These are phyloP conservation scores for Malachius bipustulatus DNA, from an alignment of 2,888 invertebrate species.

Conservation along the genomic window DNA sequence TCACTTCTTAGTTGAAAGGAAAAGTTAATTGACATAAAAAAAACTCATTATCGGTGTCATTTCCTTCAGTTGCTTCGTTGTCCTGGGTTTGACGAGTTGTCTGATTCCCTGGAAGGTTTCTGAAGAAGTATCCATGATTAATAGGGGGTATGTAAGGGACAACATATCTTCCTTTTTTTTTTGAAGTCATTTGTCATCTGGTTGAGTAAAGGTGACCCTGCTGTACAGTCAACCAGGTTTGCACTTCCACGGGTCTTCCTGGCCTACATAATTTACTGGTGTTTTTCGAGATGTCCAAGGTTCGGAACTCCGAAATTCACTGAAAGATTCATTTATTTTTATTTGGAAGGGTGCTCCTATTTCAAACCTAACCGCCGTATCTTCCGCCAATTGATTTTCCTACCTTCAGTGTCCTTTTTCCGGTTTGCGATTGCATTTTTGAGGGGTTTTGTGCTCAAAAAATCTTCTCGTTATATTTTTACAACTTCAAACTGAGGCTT, in stretches of 20 bases:
- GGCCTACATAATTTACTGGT: no score
- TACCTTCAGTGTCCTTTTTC: conserved; percentile 5
- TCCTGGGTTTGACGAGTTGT: conserved; percentile 4
- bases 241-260: conserved; percentile 1
- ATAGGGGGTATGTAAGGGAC: conserved; percentile 5
- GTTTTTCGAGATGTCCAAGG: conserved; percentile 4
- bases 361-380: conserved; percentile 5
- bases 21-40: conserved; percentile 7
- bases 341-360: conserved; percentile 5
- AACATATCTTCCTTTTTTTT: conserved; percentile 5
- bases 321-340: no score
- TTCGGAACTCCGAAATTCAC: conserved; percentile 4
- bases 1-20: conserved; percentile 6
- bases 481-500: conserved; percentile 3
- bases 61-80: conserved; percentile 6
- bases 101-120: conserved; percentile 5
- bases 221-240: no score
- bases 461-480: no score
- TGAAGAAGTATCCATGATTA: conserved; percentile 7
- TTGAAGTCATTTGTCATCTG: conserved; percentile 7
- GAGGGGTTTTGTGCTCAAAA: conserved; percentile 5
- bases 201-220: not conserved
- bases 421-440: conserved; percentile 2
- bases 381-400: conserved; percentile 4
- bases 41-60: conserved; percentile 6